phyloP scores from a whole-genome alignment of 2,113 vertebrate species.

The Synchiropus splendidus region DNA sequence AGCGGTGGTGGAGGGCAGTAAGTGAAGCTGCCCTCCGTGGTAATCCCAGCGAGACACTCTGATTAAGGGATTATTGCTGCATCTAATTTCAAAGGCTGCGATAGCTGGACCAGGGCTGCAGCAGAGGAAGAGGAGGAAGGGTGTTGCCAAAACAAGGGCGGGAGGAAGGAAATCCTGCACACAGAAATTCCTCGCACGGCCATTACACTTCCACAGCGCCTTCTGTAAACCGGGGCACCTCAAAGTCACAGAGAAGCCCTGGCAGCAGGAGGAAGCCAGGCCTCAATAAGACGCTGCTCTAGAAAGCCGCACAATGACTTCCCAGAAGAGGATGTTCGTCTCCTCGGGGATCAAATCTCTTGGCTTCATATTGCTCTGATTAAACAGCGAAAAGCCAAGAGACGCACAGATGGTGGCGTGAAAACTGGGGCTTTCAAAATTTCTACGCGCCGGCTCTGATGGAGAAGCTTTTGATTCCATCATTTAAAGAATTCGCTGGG shows the following conservation, averaged over 20 bases:
- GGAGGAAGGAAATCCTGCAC: no score
- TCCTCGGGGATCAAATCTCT: constrained; percentile 38
- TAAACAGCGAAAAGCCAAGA: constrained; percentile 40
- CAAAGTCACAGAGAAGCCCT: constrained; percentile 27
- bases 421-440: constrained; percentile 37
- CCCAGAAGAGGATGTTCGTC: constrained; percentile 30
- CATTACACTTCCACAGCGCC: no score
- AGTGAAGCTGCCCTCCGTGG: constrained; percentile 32
- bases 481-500: no score
- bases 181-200: no score
- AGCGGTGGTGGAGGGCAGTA: constrained; percentile 16
- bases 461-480: neutral
- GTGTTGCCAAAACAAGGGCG: constrained; percentile 10
- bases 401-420: constrained; percentile 36
- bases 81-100: constrained; percentile 52
- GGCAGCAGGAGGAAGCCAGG: constrained; percentile 8
- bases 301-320: constrained; percentile 36
- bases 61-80: constrained; percentile 66
- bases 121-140: neutral
- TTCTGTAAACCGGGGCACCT: constrained; percentile 12
- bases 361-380: constrained; percentile 45
- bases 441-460: constrained; percentile 3
- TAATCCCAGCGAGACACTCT: constrained; percentile 59
- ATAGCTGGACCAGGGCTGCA: constrained; percentile 3
- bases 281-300: constrained; percentile 30